These are phyloP conservation scores for Octonoba sinensis DNA, from an alignment of 2,888 invertebrate species.

Conservation along the genomic window DNA sequence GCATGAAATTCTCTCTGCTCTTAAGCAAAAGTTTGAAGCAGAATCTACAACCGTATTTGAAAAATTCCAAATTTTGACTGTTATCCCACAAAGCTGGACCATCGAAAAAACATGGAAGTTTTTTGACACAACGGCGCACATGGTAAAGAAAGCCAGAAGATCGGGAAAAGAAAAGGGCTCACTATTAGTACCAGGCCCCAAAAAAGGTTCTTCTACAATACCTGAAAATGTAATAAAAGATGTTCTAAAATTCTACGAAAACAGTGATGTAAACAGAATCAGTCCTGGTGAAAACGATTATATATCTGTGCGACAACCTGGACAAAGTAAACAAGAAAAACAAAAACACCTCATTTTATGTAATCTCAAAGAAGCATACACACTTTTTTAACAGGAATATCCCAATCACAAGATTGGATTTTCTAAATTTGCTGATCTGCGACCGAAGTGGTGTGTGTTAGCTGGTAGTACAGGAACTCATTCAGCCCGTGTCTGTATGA, in stretches of 20 bases:
- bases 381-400: too few relatives aligned
- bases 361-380: too few relatives aligned
- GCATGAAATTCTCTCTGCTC: too few relatives aligned
- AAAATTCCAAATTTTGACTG: background rate
- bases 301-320: background rate
- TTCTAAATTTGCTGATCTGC: too few relatives aligned
- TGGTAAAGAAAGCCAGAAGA: too few relatives aligned
- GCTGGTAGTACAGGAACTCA: too few relatives aligned
- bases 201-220: background rate
- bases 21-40: background rate
- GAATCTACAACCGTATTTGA: background rate
- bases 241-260: background rate
- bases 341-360: too few relatives aligned
- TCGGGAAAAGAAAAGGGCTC: background rate
- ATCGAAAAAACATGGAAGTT: background rate
- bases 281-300: background rate
- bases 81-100: constrained; percentile 1
- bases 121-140: background rate
- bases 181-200: background rate
- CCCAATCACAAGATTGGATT: too few relatives aligned
- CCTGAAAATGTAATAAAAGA: background rate
- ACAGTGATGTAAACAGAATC: background rate
- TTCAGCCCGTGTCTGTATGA: background rate
- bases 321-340: constrained; percentile 1
- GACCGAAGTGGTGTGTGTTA: too few relatives aligned